Evolutionary conservation across 2,113 vertebrate genomes (phyloP), one percentile per base, ranked within the genome.

Genomic region (Corvus cornix): DNA sequence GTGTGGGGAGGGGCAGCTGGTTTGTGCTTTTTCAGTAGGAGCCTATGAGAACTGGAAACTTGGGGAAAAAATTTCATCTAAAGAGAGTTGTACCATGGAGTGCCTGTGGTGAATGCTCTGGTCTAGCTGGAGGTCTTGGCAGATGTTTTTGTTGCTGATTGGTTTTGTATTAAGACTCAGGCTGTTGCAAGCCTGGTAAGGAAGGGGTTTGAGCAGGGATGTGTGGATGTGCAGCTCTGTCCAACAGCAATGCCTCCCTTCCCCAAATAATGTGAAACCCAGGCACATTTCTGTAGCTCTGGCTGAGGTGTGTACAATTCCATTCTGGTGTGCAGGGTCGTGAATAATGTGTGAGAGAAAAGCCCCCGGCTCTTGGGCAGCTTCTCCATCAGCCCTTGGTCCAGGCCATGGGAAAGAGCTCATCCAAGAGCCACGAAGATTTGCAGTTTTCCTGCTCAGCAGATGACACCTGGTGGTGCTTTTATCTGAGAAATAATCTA

Each of bases 11-110:
- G 10, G 13, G 18, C 2, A 30, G 16, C 31, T 13, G 27, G 1
- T 3, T 53, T 24, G 21, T 81, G 59, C 3, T 46, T 49, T 44
- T 19, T 31, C 30, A 10, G 49, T 0, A 46, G 39, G 63, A 51
- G 43, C 22, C 22, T 8, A 0, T 1, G 3, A 27, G 88, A 59
- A 28, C 60, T 68, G 67, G 31, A 53, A 64, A 23, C 37, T 2
- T 8, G 18, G 17, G 62, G 58, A 7, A 55, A 7, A 16, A 5
- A 4, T 7, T 55, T 63, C 12, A 41, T 24, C 48, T 16, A 2
- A 1, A 3, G 15, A 4, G 27, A 18, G 23, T 1, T 58, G 41
- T 10, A 26, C 53, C 13, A 4, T 10, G 16, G 19, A 5, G 5
- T 3, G 48, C 48, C 70, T 24, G 1, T 1, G 6, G 13, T 5